phyloP scores from a whole-genome alignment of 2,888 invertebrate genomes.

The Trichopoda pennipes region DNA sequence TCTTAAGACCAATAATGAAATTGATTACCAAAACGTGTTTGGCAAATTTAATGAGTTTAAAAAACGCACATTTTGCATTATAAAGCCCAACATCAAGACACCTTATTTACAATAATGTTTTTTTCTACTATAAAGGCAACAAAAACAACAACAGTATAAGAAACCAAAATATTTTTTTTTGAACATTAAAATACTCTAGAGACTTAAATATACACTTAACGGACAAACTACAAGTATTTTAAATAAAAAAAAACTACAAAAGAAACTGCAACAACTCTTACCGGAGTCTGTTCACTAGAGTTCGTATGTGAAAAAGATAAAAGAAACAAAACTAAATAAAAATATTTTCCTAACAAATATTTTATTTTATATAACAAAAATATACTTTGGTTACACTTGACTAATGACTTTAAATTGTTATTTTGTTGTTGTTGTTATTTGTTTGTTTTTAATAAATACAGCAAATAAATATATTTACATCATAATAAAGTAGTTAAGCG shows the following conservation, averaged over 20 bases:
- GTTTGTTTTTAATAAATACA: not conserved
- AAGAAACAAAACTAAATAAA: not conserved
- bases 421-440: slow-evolving; percentile 26
- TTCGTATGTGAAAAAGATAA: slow-evolving; percentile 1
- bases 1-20: slow-evolving; percentile 60
- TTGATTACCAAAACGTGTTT: slow-evolving; percentile 69
- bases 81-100: slow-evolving; percentile 54
- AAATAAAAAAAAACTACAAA: slow-evolving; percentile 4
- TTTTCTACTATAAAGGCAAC: slow-evolving; percentile 1
- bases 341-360: slow-evolving; percentile 29
- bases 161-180: not conserved
- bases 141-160: not conserved
- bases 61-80: slow-evolving; percentile 63
- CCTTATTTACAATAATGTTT: slow-evolving; percentile 24
- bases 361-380: slow-evolving; percentile 43
- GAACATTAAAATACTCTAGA: slow-evolving; percentile 57
- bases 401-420: slow-evolving; percentile 65
- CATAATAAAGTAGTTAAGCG: slow-evolving; percentile 46
- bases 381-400: slow-evolving; percentile 64
- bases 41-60: slow-evolving; percentile 67
- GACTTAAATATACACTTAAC: slow-evolving; percentile 44
- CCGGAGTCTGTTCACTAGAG: slow-evolving; percentile 13
- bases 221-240: slow-evolving; percentile 10
- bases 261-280: not conserved
- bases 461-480: slow-evolving; percentile 30